phyloP scores from a whole-genome alignment of 2,888 invertebrate genomes.

The Platycnemis pennipes region DNA sequence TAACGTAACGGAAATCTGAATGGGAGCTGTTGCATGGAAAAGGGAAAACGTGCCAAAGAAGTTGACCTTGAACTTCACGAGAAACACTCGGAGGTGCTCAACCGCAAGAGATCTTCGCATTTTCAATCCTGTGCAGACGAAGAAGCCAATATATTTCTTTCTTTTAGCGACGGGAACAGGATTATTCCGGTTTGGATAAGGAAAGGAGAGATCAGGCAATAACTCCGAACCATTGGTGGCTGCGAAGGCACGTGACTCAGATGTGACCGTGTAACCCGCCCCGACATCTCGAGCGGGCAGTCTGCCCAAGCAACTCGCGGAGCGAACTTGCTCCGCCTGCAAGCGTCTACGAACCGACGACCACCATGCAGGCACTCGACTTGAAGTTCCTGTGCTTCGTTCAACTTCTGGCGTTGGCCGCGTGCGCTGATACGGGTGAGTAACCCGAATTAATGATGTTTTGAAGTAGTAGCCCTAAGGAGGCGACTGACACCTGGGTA shows the following conservation, averaged over 20 bases:
- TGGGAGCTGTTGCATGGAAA: too few species aligned
- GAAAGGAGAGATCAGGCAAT: background rate
- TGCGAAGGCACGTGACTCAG: background rate
- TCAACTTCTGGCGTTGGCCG: background rate
- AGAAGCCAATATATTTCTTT: background rate
- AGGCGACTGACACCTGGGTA: too few species aligned
- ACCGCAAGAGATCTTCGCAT: too few species aligned
- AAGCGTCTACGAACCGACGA: background rate
- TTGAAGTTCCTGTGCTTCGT: background rate
- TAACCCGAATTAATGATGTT: background rate
- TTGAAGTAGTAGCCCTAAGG: too few species aligned
- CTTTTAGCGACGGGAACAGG: background rate
- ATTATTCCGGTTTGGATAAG: background rate
- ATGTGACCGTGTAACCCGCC: background rate
- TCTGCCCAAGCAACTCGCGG: background rate
- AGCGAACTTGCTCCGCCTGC: background rate
- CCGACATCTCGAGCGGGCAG: background rate
- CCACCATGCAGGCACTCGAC: background rate
- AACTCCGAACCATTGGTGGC: background rate
- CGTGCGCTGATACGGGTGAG: background rate
- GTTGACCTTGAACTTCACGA: too few species aligned
- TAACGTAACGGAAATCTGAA: too few species aligned
- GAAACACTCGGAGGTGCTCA: too few species aligned
- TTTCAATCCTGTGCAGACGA: too few species aligned
- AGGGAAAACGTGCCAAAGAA: too few species aligned